Percentiles rank a stretch among this genome's conserved stretches.
These are phyloP conservation scores for Magallana nippona DNA, from an alignment of 2,888 invertebrate genomes.

Conservation along the genomic window DNA sequence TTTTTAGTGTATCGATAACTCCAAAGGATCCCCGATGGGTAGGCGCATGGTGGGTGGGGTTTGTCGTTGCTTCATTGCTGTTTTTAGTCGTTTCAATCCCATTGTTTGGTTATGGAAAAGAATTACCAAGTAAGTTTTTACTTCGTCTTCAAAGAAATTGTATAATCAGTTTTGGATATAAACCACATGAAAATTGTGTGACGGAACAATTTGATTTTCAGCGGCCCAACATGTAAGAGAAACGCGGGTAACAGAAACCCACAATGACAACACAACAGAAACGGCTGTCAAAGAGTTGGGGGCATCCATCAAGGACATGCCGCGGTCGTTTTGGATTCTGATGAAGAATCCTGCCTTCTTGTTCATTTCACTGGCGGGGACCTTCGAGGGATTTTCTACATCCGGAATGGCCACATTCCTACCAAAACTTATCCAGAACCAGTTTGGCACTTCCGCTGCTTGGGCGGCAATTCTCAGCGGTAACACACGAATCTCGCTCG, in stretches of 20 bases:
- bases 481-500: constrained; percentile 64
- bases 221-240: constrained; percentile 64
- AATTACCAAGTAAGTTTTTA: constrained; percentile 82
- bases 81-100: constrained; percentile 84
- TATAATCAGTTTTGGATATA: no score
- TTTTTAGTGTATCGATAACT: constrained; percentile 81
- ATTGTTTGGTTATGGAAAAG: constrained; percentile 86
- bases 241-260: constrained; percentile 66
- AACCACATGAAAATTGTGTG: no score
- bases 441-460: constrained; percentile 86
- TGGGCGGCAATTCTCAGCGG: constrained; percentile 86
- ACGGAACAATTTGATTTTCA: constrained; percentile 47
- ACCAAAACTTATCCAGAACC: constrained; percentile 88
- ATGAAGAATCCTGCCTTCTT: constrained; percentile 81
- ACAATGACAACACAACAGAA: constrained; percentile 53
- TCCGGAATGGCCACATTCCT: constrained; percentile 86
- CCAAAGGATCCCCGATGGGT: constrained; percentile 86
- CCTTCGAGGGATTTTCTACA: constrained; percentile 80
- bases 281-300: constrained; percentile 50
- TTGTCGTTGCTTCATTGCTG: constrained; percentile 84
- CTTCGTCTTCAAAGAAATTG: no score
- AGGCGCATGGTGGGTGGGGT: constrained; percentile 90
- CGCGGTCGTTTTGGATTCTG: constrained; percentile 57
- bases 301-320: constrained; percentile 51
- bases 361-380: constrained; percentile 85